A percentile compares a stretch with the other conserved stretches of the same genome.
These are phyloP conservation scores for Aphelinus certus DNA, from an alignment of 1,140 invertebrate species.

Conservation along the genomic window DNA sequence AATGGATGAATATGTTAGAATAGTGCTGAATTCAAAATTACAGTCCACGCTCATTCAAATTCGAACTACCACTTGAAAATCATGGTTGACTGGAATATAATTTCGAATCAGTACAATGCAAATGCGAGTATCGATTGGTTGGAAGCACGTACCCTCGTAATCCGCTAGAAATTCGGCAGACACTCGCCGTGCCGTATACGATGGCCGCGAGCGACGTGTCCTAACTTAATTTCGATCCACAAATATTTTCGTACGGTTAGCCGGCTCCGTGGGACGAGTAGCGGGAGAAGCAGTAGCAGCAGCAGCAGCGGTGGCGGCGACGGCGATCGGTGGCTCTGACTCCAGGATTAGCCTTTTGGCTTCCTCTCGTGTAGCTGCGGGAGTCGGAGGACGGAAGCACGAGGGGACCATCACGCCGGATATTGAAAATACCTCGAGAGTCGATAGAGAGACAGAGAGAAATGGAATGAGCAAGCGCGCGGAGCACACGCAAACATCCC, in stretches of 20 bases:
- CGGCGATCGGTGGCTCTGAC: not conserved
- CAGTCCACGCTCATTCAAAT: too few species aligned
- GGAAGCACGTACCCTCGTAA: too few species aligned
- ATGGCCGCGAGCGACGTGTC: not conserved
- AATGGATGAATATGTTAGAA: too few species aligned
- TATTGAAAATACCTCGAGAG: conserved; percentile 58
- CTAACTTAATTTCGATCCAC: conserved; percentile 16
- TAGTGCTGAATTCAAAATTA: too few species aligned
- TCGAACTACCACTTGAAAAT: not conserved
- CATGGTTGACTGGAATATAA: conserved; percentile 1
- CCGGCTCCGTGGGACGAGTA: not conserved
- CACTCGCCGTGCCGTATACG: not conserved
- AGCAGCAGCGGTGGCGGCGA: not conserved
- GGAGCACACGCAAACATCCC: not conserved
- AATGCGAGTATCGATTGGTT: not conserved
- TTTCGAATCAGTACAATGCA: not conserved
- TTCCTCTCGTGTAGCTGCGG: not conserved
- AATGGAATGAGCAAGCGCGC: not conserved
- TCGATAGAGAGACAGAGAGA: not conserved
- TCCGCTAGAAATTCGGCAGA: not conserved
- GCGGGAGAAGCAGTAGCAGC: not conserved
- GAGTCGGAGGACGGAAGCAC: conserved; percentile 44
- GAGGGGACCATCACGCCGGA: conserved; percentile 44
- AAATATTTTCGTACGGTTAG: conserved; percentile 26
- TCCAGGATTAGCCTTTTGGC: conserved; percentile 16